These are phyloP conservation scores for Helicoverpa armigera DNA, from an alignment of 1,140 invertebrate species.

Conservation along the genomic window DNA sequence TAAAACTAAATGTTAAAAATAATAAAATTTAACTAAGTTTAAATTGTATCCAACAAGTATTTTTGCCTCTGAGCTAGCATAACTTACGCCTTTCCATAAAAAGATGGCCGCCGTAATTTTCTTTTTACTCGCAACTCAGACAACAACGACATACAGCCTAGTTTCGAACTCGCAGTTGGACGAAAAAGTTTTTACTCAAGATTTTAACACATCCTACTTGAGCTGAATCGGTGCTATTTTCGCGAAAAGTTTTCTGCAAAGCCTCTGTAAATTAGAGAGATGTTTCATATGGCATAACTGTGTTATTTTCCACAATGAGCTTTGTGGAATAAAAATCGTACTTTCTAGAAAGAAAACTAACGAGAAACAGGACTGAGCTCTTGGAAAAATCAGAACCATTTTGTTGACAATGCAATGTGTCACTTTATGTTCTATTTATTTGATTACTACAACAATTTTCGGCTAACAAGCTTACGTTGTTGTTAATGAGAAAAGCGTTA, in stretches of 20 bases:
- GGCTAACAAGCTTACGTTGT: background rate
- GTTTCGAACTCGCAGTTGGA: constrained; percentile 16
- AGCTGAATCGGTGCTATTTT: constrained; percentile 22
- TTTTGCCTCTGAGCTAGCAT: background rate
- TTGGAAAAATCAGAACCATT: background rate
- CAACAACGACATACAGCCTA: constrained; percentile 25
- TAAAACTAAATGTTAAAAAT: background rate
- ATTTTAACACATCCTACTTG: constrained; percentile 31
- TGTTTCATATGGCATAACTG: background rate
- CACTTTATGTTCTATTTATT: too few species aligned
- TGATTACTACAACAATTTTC: too few species aligned
- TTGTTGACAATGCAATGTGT: background rate
- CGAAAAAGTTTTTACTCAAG: constrained; percentile 27
- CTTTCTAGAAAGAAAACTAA: background rate
- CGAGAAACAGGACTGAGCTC: background rate
- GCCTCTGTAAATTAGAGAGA: constrained; percentile 1
- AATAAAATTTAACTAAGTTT: too few species aligned
- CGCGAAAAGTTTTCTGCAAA: constrained; percentile 7
- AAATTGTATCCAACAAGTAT: background rate
- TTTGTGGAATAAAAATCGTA: constrained; percentile 13
- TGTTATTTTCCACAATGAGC: background rate
- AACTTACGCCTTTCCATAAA: background rate
- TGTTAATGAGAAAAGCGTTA: too few species aligned
- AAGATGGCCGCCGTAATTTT: constrained; percentile 22
- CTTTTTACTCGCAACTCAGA: constrained; percentile 1